Evolutionary conservation across 2,797 vertebrate genomes (phyloP), one percentile per base, ranked within the genome.

Genomic region (Falco rusticolus): DNA sequence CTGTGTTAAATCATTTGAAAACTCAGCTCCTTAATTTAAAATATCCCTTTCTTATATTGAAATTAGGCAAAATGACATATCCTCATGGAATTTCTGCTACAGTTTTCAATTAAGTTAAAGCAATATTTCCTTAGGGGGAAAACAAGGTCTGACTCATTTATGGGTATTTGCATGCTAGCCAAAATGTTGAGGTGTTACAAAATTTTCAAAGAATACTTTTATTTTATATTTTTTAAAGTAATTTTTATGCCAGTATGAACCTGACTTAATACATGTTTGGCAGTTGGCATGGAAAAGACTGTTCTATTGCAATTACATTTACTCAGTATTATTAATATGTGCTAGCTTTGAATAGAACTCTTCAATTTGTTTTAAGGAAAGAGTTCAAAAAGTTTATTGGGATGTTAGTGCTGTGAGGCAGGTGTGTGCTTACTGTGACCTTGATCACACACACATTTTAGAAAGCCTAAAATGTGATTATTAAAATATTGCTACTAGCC

Each of bases 131-230:
- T 84, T 29, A 72, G 66, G 22, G 80, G 74, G 7, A 90, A 94
- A 94, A 71, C 22, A 64, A 54, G 18, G 31, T 87, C 84, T 91
- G 89, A 94, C 84, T 97, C 89, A 94, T 78, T 96, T 96, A 91
- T 83, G 64, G 29, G 60, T 60, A 56, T 6, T 78, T 72, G 22
- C 22, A 65, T 45, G 33, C 57, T 48, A 63, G 90, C 78, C 90
- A 88, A 77, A 85, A 76, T 66, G 21, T 48, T 66, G 28, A 8
- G 6, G 26, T 56, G 66, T 87, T 94, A 56, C 41, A 82, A 87
- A n/a, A 50, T 90, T 92, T 89, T 74, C 17, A 61, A 83, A 92
- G 5, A 88, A 57, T 68, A 47, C 61, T 63, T 79, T 92, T 81
- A 84, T 91, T 94, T 90, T 43, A 33, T 87, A 71, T 90, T 93